Conservation (phyloP, 2,888 invertebrate genomes). For the Cheiracanthium punctorium region DNA sequence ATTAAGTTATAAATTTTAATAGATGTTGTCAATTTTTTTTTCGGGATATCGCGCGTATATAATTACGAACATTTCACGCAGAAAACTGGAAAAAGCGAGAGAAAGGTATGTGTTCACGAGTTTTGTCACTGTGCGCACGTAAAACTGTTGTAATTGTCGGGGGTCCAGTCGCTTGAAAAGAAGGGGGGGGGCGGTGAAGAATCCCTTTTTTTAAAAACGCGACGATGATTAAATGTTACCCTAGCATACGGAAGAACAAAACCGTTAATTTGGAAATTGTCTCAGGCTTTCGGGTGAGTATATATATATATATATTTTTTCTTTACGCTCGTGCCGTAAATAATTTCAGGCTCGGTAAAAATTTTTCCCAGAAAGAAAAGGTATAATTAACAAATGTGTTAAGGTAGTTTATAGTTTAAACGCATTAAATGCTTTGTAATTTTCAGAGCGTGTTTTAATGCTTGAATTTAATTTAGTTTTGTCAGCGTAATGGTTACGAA, state of each 20-base stretch:
- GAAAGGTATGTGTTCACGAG: slow-evolving; percentile 5
- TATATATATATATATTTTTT: no score
- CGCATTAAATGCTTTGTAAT: neutral
- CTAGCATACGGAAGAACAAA: neutral
- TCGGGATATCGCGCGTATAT: slow-evolving; percentile 26
- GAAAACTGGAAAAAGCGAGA: slow-evolving; percentile 9
- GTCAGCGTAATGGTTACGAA: no score
- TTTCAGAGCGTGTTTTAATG: no score
- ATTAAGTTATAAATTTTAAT: slow-evolving; percentile 69
- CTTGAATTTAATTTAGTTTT: no score
- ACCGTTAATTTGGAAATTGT: slow-evolving; percentile 11
- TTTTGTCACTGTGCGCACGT: no score
- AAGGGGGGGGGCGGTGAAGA: neutral
- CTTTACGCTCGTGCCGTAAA: neutral
- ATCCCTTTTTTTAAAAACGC: neutral
- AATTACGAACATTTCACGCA: slow-evolving; percentile 37
- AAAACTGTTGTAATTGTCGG: slow-evolving; percentile 52
- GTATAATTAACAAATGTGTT: neutral
- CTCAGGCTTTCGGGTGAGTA: neutral
- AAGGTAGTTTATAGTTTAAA: neutral
- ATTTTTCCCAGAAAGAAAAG: neutral
- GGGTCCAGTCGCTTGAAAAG: neutral
- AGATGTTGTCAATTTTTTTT: slow-evolving; percentile 39
- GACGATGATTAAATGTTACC: slow-evolving; percentile 2
- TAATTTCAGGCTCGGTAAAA: neutral